Evolutionary conservation across 2,888 invertebrate species (phyloP).

Genomic region (Drosophila buzzatii): DNA sequence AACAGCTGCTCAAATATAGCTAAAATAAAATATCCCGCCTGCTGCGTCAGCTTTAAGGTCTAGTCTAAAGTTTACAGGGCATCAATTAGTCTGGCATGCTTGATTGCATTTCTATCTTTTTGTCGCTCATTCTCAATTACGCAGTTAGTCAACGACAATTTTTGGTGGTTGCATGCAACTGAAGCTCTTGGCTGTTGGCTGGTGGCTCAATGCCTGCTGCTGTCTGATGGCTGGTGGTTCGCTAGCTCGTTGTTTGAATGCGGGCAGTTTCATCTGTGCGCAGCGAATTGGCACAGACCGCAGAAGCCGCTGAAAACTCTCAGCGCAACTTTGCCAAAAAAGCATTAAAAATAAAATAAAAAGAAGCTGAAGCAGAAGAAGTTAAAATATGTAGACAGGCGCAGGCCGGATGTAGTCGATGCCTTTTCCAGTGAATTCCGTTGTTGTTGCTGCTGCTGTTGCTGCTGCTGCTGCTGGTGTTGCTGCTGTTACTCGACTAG

Average conservation of each 20-base stretch:
- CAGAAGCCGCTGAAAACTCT: constrained; percentile 30
- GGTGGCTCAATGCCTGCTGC: neutral
- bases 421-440: constrained; percentile 78
- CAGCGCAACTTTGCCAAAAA: constrained; percentile 58
- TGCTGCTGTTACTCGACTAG: constrained; percentile 31
- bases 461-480: constrained; percentile 14
- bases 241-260: constrained; percentile 32
- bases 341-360: neutral
- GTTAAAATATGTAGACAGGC: constrained; percentile 32
- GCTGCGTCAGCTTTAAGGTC: neutral
- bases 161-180: constrained; percentile 49
- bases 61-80: neutral
- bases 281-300: constrained; percentile 27
- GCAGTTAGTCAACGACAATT: constrained; percentile 55
- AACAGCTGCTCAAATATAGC: neutral
- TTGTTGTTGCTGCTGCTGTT: constrained; percentile 12
- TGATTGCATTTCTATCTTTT: neutral
- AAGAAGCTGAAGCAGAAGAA: constrained; percentile 5
- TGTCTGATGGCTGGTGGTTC: constrained; percentile 1
- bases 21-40: too few relatives aligned
- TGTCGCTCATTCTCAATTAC: constrained; percentile 55
- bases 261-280: constrained; percentile 50
- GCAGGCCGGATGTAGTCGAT: constrained; percentile 64
- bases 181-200: constrained; percentile 26
- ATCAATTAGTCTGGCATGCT: neutral